A percentile compares a stretch with the other conserved stretches of the same genome.
phyloP scores from a whole-genome alignment of 2,797 vertebrate species.

The Presbytis comata region DNA sequence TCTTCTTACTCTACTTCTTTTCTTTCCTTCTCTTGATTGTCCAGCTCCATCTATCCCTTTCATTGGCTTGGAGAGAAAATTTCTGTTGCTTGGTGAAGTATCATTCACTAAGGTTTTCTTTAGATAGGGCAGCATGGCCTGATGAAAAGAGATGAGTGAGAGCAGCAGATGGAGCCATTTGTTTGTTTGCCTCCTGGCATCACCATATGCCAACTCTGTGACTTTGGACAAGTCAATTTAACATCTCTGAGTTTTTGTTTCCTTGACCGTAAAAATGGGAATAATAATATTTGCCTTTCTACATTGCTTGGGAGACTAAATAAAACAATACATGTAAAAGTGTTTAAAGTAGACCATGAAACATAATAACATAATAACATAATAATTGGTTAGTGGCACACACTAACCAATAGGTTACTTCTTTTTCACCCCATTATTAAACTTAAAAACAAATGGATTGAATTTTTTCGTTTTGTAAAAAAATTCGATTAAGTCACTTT shows the following conservation, averaged over 20 bases:
- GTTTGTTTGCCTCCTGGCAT: not conserved
- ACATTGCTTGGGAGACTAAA: not conserved
- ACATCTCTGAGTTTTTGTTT: not conserved
- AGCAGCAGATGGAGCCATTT: not conserved
- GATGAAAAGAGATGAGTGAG: not conserved
- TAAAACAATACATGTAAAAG: not conserved
- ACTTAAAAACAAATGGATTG: not conserved
- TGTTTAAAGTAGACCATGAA: not conserved
- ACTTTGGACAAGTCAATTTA: not conserved
- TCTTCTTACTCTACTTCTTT: not conserved
- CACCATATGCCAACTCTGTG: not conserved
- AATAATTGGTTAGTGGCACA: not conserved
- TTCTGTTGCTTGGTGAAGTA: not conserved
- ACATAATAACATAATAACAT: not conserved
- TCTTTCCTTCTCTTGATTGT: not conserved
- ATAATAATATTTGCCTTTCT: not conserved
- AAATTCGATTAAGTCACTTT: slow-evolving; percentile 41
- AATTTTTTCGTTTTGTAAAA: slow-evolving; percentile 12
- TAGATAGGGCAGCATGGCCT: not conserved
- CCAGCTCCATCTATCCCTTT: not conserved
- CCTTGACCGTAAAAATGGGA: not conserved
- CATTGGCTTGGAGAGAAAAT: not conserved
- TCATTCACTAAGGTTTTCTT: not conserved
- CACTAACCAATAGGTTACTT: not conserved
- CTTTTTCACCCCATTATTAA: not conserved